Evolutionary conservation across 2,113 vertebrate species (phyloP), one percentile per base, ranked within the genome.

Genomic region (Nannobrachium achirus): DNA sequence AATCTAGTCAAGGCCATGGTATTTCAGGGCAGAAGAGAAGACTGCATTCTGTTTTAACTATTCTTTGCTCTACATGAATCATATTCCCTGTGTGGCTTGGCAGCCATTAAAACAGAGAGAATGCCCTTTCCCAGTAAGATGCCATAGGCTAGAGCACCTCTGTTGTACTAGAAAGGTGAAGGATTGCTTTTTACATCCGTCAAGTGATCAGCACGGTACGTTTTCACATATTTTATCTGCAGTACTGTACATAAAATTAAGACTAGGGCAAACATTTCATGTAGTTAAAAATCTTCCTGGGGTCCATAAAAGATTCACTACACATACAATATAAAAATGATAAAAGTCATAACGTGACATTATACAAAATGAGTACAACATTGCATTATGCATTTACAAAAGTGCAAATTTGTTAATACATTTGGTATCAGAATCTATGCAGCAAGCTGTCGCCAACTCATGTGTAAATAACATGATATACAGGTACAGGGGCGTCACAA

Each of bases 31-130:
- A 67, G 70, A 44, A 82, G 73, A 84, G 67, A 33, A 83, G 84
- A 85, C 80, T 85, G 80, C 78, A 79, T 86, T 89, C 67, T 75
- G 79, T 86, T 84, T 56, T 84, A 89, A 87, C 86, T 89, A 85
- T 68, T 69, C 82, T 83, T 71, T 73, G 80, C 85, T 89, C 85
- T 87, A 78, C 84, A 89, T 88, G 87, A 92, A 88, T 88, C 84
- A 87, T 83, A 83, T 89, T 86, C 82, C 82, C 76, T 77, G 42
- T 84, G 80, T 86, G 87, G 76, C 78, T 87, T 89, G 87, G 84
- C 82, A 84, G 81, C 83, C 83, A 91, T 89, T 88, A 92, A 83
- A 87, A 84, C 77, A 79, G 75, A 83, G 88, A 87, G 81, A 90
- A 88, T 89, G 89, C 76, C 75, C 85, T 87, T 88, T 89, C 82